These are phyloP conservation scores for Adelognathus sp. DNA, from an alignment of 2,888 invertebrate genomes.

Conservation along the genomic window DNA sequence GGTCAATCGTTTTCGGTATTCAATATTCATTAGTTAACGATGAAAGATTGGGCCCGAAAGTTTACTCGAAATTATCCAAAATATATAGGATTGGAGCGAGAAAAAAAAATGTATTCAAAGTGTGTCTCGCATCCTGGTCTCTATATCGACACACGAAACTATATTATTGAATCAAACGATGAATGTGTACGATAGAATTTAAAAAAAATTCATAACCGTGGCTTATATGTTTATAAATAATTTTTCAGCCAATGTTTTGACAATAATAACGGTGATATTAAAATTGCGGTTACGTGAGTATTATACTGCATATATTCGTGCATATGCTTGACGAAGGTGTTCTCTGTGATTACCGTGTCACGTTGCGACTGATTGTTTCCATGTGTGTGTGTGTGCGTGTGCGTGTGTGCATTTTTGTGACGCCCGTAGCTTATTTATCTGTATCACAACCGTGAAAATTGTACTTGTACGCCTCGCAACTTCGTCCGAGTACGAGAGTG, in stretches of 20 bases:
- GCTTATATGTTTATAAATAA: constrained; percentile 60
- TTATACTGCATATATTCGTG: constrained; percentile 52
- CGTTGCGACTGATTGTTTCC: constrained; percentile 48
- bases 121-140: background rate
- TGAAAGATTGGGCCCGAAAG: background rate
- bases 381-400: constrained; percentile 34
- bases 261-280: constrained; percentile 67
- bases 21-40: background rate
- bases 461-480: background rate
- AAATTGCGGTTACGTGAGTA: constrained; percentile 67
- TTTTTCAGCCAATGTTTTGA: constrained; percentile 67
- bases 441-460: constrained; percentile 22
- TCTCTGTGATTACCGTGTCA: constrained; percentile 48
- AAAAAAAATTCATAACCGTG: constrained; percentile 29
- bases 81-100: background rate
- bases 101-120: constrained; percentile 1
- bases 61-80: background rate
- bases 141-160: background rate
- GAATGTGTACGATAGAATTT: constrained; percentile 31
- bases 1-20: background rate
- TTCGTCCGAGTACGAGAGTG: background rate
- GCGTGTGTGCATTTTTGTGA: constrained; percentile 13
- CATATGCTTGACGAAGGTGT: constrained; percentile 54
- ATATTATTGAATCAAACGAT: background rate
- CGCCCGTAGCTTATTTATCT: constrained; percentile 44